phyloP scores from a whole-genome alignment of 1,140 invertebrate species.

The Drosophila asahinai region DNA sequence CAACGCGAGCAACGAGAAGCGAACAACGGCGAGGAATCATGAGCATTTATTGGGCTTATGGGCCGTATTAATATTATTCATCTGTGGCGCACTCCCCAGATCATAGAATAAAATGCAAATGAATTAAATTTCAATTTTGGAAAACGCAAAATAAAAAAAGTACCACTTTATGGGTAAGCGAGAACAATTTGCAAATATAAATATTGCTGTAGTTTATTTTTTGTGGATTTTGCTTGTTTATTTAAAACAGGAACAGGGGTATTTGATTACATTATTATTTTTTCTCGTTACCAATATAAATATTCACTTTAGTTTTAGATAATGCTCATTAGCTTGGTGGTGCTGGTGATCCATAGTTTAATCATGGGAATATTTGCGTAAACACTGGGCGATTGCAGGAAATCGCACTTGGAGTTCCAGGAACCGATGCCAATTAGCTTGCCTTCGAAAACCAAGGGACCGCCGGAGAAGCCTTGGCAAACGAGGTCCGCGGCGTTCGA shows the following conservation, averaged over 20 bases:
- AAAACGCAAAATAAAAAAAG: slow-evolving; percentile 1
- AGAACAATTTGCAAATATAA: slow-evolving; percentile 40
- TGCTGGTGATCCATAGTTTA: slow-evolving; percentile 25
- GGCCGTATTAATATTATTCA: slow-evolving; percentile 80
- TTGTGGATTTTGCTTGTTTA: neutral
- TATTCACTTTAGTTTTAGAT: neutral
- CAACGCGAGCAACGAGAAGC: neutral
- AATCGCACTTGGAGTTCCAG: slow-evolving; percentile 14
- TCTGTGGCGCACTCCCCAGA: slow-evolving; percentile 38
- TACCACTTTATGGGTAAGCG: slow-evolving; percentile 3
- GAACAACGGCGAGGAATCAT: slow-evolving; percentile 43
- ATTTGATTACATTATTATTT: neutral
- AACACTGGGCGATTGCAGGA: slow-evolving; percentile 8
- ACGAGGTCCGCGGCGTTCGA: neutral
- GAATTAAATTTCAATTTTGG: slow-evolving; percentile 77
- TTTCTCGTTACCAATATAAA: neutral
- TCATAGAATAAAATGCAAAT: slow-evolving; percentile 63
- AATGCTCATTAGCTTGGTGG: neutral
- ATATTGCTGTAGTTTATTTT: slow-evolving; percentile 14
- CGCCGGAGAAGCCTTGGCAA: slow-evolving; percentile 21
- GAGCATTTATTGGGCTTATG: slow-evolving; percentile 78
- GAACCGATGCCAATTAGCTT: slow-evolving; percentile 38
- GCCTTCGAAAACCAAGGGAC: slow-evolving; percentile 22
- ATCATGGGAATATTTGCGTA: slow-evolving; percentile 22
- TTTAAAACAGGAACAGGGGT: neutral